These are phyloP conservation scores for Carettochelys insculpta DNA, from an alignment of 2,113 vertebrate genomes.

Conservation along the genomic window DNA sequence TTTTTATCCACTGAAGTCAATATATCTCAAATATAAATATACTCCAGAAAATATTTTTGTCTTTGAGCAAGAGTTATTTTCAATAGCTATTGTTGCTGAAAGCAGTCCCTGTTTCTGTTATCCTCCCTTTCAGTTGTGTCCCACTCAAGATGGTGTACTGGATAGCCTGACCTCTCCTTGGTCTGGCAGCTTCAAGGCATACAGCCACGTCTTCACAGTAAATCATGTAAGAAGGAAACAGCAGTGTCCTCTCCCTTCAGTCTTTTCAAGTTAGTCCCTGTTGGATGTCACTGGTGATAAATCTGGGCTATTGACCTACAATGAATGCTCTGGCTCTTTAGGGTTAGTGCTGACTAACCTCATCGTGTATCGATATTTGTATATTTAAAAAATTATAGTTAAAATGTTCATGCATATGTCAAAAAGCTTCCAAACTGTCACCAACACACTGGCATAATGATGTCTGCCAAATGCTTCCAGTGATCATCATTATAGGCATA, in stretches of 20 bases:
- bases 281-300: rapidly evolving
- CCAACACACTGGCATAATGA: rapidly evolving
- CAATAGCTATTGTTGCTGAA: not conserved
- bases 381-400: not conserved
- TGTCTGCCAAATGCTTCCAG: not conserved
- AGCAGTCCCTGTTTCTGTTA: not conserved
- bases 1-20: rapidly evolving
- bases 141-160: not conserved
- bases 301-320: not conserved
- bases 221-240: not conserved
- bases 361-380: not conserved
- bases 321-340: not conserved
- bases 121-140: not conserved
- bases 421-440: not conserved
- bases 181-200: not conserved
- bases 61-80: not conserved
- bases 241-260: not conserved
- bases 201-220: rapidly evolving
- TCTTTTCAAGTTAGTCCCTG: rapidly evolving
- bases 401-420: not conserved
- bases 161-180: not conserved
- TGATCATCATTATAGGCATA: not conserved
- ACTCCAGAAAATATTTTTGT: not conserved
- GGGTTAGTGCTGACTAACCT: not conserved
- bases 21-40: not conserved